Evolutionary conservation across 1,140 invertebrate genomes (phyloP).

Genomic region (Calephelis nemesis): DNA sequence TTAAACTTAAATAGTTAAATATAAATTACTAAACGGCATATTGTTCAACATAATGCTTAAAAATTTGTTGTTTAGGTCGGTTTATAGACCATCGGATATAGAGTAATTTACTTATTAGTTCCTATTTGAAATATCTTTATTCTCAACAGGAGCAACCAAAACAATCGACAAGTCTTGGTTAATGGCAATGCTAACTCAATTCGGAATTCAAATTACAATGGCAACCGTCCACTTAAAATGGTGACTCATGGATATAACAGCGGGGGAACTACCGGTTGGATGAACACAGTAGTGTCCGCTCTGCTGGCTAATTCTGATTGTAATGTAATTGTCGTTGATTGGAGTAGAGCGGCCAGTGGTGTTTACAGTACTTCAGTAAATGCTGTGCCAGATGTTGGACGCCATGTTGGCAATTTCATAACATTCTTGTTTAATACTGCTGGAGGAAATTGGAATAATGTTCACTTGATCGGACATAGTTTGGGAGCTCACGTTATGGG

Average conservation of each 20-base stretch:
- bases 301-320: background rate
- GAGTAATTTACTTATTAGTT: too few species aligned
- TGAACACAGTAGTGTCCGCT: background rate
- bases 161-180: background rate
- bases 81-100: too few species aligned
- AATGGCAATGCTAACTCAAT: too few species aligned
- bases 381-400: slow-evolving; percentile 11
- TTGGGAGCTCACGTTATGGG: too few species aligned
- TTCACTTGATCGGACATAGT: too few species aligned
- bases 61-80: too few species aligned
- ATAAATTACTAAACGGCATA: too few species aligned
- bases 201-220: background rate
- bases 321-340: slow-evolving; percentile 20
- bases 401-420: slow-evolving; percentile 14
- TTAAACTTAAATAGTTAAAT: too few species aligned
- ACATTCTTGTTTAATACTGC: background rate
- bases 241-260: slow-evolving; percentile 16
- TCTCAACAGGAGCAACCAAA: slow-evolving; percentile 11
- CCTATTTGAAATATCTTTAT: background rate
- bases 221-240: slow-evolving; percentile 5
- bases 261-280: slow-evolving; percentile 8
- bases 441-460: too few species aligned
- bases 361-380: background rate
- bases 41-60: too few species aligned
- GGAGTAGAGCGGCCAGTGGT: slow-evolving; percentile 4